A percentile compares a stretch with the other conserved stretches of the same genome.
phyloP scores from a whole-genome alignment of 2,113 vertebrate species.

The Apaloderma vittatum region DNA sequence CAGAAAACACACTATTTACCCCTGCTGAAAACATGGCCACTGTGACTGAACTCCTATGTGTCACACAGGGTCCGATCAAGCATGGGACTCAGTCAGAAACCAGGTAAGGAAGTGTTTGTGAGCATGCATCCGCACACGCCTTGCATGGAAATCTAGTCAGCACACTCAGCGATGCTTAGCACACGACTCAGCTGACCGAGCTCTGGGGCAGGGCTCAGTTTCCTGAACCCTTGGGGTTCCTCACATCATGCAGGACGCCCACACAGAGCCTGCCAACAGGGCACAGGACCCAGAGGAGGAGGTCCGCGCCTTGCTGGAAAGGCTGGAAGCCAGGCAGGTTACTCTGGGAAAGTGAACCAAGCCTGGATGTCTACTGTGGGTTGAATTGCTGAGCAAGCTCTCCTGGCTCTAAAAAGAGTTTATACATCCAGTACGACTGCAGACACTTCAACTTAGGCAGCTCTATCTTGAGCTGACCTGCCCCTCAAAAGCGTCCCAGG shows the following conservation, averaged over 20 bases:
- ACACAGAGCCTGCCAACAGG: neutral
- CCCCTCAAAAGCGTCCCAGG: neutral
- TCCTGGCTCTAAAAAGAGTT: neutral
- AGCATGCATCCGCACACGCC: neutral
- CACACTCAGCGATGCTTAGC: neutral
- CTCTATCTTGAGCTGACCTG: neutral
- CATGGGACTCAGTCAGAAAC: neutral
- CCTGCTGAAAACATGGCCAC: neutral
- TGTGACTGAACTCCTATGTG: neutral
- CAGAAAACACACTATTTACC: neutral
- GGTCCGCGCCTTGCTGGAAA: neutral
- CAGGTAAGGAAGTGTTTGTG: neutral
- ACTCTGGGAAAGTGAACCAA: neutral
- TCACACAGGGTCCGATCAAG: neutral
- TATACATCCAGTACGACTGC: neutral
- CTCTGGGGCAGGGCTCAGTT: neutral
- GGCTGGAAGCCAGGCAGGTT: neutral
- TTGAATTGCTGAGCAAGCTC: neutral
- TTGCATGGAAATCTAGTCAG: neutral
- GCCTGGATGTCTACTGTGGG: neutral
- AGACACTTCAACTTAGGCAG: neutral
- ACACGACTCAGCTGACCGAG: neutral
- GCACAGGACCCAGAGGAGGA: neutral
- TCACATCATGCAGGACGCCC: fast-evolving
- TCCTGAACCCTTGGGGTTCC: neutral